These are phyloP conservation scores for Zapus hudsonius DNA, from an alignment of 2,113 vertebrate genomes.

Conservation along the genomic window DNA sequence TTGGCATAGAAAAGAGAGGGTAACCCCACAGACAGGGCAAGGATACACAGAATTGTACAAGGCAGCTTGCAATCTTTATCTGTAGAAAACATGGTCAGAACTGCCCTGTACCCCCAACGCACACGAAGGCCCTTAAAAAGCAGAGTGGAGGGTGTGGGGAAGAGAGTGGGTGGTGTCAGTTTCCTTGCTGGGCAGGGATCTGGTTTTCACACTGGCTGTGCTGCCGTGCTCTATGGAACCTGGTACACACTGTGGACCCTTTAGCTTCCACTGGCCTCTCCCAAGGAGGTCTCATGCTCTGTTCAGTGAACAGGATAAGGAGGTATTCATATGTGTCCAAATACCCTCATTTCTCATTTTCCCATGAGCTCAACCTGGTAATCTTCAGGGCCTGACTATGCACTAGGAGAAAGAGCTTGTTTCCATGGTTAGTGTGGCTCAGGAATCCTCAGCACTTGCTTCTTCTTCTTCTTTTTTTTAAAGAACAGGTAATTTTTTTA, in stretches of 20 bases:
- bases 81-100: neutral
- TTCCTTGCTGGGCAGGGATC: no score
- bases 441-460: neutral
- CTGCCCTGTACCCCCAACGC: neutral
- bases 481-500: no score
- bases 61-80: rapidly evolving
- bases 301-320: rapidly evolving
- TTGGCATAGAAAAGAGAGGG: rapidly evolving
- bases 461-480: no score
- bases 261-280: rapidly evolving
- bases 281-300: rapidly evolving
- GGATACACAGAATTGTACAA: rapidly evolving
- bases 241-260: neutral
- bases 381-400: neutral
- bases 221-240: neutral
- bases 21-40: rapidly evolving
- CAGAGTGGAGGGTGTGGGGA: rapidly evolving
- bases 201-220: neutral
- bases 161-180: rapidly evolving
- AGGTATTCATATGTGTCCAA: neutral
- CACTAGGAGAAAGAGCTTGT: neutral
- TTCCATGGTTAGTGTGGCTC: rapidly evolving
- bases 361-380: neutral
- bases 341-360: neutral
- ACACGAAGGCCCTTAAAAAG: neutral